Percentiles rank a stretch among this genome's conserved stretches.
Conservation (phyloP, 2,113 vertebrate genomes). For the Electrona antarctica region DNA sequence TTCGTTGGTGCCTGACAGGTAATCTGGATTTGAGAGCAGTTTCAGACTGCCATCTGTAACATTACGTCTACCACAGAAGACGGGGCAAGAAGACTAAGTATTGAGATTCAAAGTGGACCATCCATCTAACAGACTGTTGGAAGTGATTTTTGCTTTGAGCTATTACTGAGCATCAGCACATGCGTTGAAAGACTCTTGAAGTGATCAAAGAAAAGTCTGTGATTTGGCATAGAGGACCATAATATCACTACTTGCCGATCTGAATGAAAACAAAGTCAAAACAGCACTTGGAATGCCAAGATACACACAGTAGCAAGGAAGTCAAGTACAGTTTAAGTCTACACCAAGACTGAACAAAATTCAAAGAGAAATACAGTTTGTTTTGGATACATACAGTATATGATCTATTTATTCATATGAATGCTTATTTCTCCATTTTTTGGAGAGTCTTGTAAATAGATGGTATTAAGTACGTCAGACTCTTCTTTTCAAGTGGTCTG, state of each 20-base stretch:
- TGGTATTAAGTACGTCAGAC: slow-evolving; percentile 58
- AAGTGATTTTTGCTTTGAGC: slow-evolving; percentile 16
- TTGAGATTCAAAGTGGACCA: slow-evolving; percentile 3
- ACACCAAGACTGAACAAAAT: slow-evolving; percentile 16
- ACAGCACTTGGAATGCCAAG: slow-evolving; percentile 32
- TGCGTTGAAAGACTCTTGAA: slow-evolving; percentile 1
- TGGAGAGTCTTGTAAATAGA: slow-evolving; percentile 77
- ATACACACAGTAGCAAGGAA: slow-evolving; percentile 3
- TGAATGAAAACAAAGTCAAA: slow-evolving; percentile 39
- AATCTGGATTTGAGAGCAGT: slow-evolving; percentile 40
- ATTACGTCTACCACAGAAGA: slow-evolving; percentile 13
- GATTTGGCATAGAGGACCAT: slow-evolving; percentile 9
- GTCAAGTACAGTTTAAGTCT: neutral
- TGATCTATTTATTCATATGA: slow-evolving; percentile 77
- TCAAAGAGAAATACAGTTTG: slow-evolving; percentile 29
- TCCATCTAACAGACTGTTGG: neutral
- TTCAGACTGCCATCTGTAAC: slow-evolving; percentile 20
- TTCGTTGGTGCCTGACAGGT: slow-evolving; percentile 35
- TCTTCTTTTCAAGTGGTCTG: slow-evolving; percentile 78
- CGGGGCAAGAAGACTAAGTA: slow-evolving; percentile 13
- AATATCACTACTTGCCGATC: slow-evolving; percentile 23
- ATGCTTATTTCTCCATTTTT: slow-evolving; percentile 77
- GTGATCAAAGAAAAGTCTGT: slow-evolving; percentile 12
- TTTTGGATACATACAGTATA: slow-evolving; percentile 46
- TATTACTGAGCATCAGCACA: slow-evolving; percentile 26